These are phyloP conservation scores for Agapetus fuscipes DNA, from an alignment of 2,888 invertebrate species.

Conservation along the genomic window DNA sequence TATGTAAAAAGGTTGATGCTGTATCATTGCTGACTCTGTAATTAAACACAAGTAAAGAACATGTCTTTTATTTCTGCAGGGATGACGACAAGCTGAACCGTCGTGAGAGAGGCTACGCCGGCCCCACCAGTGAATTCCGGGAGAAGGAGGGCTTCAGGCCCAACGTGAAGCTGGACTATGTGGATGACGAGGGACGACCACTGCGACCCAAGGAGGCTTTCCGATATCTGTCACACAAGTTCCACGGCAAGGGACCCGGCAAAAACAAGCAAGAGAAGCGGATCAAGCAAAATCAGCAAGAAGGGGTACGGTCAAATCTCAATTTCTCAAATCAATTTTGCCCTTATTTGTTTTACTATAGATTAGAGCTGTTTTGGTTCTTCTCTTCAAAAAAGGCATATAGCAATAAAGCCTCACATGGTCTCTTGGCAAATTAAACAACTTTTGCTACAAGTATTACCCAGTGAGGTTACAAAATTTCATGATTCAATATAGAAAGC, in stretches of 20 bases:
- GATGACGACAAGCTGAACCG: slow-evolving; percentile 73
- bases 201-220: slow-evolving; percentile 95
- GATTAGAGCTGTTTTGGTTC: neutral
- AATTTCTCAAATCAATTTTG: too few species aligned
- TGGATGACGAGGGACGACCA: slow-evolving; percentile 90
- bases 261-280: slow-evolving; percentile 98
- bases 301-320: too few species aligned
- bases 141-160: slow-evolving; percentile 88
- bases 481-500: too few species aligned
- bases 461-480: neutral
- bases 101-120: slow-evolving; percentile 61
- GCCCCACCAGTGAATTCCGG: slow-evolving; percentile 84
- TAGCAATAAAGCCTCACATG: neutral
- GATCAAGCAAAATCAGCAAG: slow-evolving; percentile 88
- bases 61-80: too few species aligned
- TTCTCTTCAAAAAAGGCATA: neutral
- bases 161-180: slow-evolving; percentile 91
- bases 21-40: too few species aligned
- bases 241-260: slow-evolving; percentile 98
- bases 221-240: slow-evolving; percentile 92
- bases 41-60: too few species aligned
- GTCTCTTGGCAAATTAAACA: neutral
- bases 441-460: neutral
- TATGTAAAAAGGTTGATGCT: too few species aligned
- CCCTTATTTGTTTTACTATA: neutral